Base-by-base conservation (phyloP, 2,113 vertebrate species). In the Corydoras maculifer region DNA sequence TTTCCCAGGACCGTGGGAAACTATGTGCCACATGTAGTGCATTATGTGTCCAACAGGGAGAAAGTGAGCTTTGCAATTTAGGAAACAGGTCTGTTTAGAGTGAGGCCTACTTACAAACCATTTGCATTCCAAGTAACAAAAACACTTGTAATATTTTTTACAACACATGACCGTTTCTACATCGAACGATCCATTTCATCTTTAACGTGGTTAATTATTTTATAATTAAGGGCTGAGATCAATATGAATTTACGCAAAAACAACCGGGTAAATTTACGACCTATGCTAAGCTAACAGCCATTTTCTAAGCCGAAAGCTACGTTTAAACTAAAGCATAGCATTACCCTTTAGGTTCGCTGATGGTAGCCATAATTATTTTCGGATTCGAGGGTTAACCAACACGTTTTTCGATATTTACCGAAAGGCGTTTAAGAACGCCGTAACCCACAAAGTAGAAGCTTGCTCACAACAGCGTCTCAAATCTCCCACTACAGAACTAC, bases 21-120 rank as follows among this genome's bases (percentile, higher is more conserved):
- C 35, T 43, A 43, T 43, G 35, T 43, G 35, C 35, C 35, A 43
- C 35, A 43, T 43, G 0, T 69, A 69, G 67, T 69, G 67, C 67
- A 50, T 57, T 30, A 0, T 0, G 18, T 50, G 4, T 12, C 11
- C 18, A 49, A n/a, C 14, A 59, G 58, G 58, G 57, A 25, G 35
- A 50, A 58, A 69, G 57, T 59, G 57, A 60, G 57, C 59, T 69
- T 50, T 59, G 32, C 67, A 5, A 31, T 51, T 15, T 8, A 31
- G 54, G 65, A 68, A 68, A 58, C 53, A 25, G 32, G 9, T 2
- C 51, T 15, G 4, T 13, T 13, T 35, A 11, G 13, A 3, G 12
- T 6, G 68, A 29, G 68, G 68, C 68, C 68, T 69, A 69, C 51
- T 13, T 50, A 25, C 49, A 32, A 55, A 51, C 15, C 14, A 12